Evolutionary conservation across 2,888 invertebrate species (phyloP).

Genomic region (Metellina segmentata): DNA sequence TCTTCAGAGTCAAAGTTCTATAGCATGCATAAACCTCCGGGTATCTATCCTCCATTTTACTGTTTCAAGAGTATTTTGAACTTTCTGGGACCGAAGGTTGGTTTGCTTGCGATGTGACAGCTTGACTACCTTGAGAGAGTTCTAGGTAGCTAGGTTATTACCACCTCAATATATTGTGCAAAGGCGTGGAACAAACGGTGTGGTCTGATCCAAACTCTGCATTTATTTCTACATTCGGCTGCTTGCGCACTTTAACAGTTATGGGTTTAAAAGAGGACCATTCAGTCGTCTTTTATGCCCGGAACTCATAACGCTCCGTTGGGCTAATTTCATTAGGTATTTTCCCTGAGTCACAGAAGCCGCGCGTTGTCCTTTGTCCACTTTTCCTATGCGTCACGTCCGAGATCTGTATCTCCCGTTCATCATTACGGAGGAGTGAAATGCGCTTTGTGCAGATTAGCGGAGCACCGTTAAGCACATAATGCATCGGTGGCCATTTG

Average conservation of each 20-base stretch:
- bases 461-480: conserved; percentile 7
- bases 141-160: conserved; percentile 71
- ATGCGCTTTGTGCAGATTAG: conserved; percentile 32
- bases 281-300: conserved; percentile 37
- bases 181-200: background rate
- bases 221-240: conserved; percentile 36
- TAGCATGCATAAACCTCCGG: background rate
- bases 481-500: conserved; percentile 6
- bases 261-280: conserved; percentile 34
- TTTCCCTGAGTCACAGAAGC: conserved; percentile 43
- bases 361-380: conserved; percentile 48
- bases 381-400: conserved; percentile 53
- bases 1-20: background rate
- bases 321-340: conserved; percentile 53
- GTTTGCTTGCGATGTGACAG: conserved; percentile 44
- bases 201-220: conserved; percentile 7
- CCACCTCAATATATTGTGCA: conserved; percentile 52
- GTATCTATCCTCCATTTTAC: conserved; percentile 13
- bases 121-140: conserved; percentile 70
- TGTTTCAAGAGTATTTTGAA: conserved; percentile 49
- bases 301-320: conserved; percentile 30
- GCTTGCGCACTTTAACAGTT: conserved; percentile 44
- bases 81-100: conserved; percentile 36
- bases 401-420: conserved; percentile 44
- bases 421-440: conserved; percentile 17